These are phyloP conservation scores for Pocillopora meandrina DNA, from an alignment of 92 coral and sea anemone species.

Conservation along the genomic window DNA sequence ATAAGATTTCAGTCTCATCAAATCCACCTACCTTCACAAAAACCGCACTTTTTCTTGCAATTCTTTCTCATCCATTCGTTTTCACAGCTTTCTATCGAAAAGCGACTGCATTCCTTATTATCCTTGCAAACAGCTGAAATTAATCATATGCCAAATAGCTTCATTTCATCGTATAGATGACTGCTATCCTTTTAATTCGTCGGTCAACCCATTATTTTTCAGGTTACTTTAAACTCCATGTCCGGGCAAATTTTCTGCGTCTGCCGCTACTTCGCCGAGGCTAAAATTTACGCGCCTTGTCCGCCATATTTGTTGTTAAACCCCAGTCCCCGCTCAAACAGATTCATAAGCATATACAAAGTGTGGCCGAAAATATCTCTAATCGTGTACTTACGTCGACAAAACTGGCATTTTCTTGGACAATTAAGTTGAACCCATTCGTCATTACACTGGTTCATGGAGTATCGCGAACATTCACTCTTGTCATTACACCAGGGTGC, in stretches of 20 bases:
- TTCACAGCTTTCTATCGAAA: conserved; percentile 69
- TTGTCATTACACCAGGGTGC: conserved; percentile 81
- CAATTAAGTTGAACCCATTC: conserved; percentile 78
- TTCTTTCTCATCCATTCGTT: conserved; percentile 93
- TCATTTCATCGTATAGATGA: background rate
- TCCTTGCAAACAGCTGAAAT: conserved; percentile 84
- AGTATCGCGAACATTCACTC: conserved; percentile 59
- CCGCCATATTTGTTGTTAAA: conserved; percentile 37
- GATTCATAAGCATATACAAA: background rate
- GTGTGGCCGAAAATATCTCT: background rate
- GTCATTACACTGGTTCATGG: conserved; percentile 60
- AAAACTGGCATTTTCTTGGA: conserved; percentile 81
- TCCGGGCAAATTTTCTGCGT: background rate
- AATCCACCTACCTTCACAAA: conserved; percentile 79
- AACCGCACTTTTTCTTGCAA: conserved; percentile 89
- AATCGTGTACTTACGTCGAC: conserved; percentile 76
- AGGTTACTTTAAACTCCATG: background rate
- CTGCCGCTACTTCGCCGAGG: too few relatives aligned
- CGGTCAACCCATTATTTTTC: background rate
- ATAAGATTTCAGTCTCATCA: background rate
- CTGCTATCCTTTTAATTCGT: background rate
- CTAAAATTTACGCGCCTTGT: conserved; percentile 2
- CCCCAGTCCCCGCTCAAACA: background rate
- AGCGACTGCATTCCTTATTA: conserved; percentile 70
- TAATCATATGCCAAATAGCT: background rate